Evolutionary conservation across 2,797 vertebrate species (phyloP).

Genomic region (Pogonophryne albipinna): DNA sequence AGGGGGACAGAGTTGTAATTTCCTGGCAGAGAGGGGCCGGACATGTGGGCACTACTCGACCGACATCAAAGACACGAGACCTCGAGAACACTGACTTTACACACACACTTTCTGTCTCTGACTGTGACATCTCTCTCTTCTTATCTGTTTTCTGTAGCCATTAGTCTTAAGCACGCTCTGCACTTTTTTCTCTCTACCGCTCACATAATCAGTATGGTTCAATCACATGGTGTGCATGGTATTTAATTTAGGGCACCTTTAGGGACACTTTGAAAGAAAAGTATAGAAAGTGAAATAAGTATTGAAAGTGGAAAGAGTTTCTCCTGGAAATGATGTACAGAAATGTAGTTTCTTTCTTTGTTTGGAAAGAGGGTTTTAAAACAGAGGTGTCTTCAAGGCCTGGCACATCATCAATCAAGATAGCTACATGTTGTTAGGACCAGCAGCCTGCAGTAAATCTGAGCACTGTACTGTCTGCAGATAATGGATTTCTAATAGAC

Average conservation of each 20-base stretch:
- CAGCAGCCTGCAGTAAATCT: slow-evolving; percentile 10
- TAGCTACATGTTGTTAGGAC: slow-evolving; percentile 2
- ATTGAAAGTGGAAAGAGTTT: slow-evolving; percentile 16
- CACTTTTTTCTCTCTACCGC: neutral
- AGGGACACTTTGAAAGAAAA: slow-evolving; percentile 6
- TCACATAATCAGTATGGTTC: slow-evolving; percentile 13
- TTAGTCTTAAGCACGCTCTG: slow-evolving; percentile 12
- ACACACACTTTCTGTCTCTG: slow-evolving; percentile 60
- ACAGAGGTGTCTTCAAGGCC: neutral
- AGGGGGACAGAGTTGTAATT: slow-evolving; percentile 81
- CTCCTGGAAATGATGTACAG: neutral
- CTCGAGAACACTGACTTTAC: slow-evolving; percentile 66
- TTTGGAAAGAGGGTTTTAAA: slow-evolving; percentile 11
- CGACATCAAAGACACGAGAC: slow-evolving; percentile 82
- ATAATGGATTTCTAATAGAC: neutral
- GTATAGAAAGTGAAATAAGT: slow-evolving; percentile 10
- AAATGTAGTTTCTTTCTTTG: slow-evolving; percentile 23
- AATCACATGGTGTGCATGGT: slow-evolving; percentile 2
- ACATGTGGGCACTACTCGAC: slow-evolving; percentile 81
- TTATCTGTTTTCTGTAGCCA: slow-evolving; percentile 32
- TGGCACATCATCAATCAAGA: neutral
- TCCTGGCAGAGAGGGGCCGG: slow-evolving; percentile 85
- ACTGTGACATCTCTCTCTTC: slow-evolving; percentile 62
- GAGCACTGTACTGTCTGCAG: neutral
- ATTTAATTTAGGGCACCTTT: slow-evolving; percentile 1